Conservation (phyloP, 2,888 invertebrate genomes). For the Hyles lineata region DNA sequence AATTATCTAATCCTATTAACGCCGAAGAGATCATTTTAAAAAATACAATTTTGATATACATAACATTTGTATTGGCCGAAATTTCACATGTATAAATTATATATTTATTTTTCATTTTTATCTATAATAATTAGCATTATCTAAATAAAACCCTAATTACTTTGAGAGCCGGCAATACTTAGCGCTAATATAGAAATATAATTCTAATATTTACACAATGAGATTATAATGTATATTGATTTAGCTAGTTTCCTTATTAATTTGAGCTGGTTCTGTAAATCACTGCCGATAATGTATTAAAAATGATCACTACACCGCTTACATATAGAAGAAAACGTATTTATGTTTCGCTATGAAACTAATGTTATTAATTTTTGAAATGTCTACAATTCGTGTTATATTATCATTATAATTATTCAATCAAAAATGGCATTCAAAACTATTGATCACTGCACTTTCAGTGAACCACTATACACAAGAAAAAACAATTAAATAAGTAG, state of each 20-base stretch:
- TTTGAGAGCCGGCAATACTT: slow-evolving; percentile 84
- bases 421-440: slow-evolving; percentile 62
- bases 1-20: slow-evolving; percentile 77
- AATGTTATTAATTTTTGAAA: slow-evolving; percentile 42
- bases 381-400: slow-evolving; percentile 48
- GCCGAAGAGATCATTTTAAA: slow-evolving; percentile 83
- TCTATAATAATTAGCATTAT: slow-evolving; percentile 67
- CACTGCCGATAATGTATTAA: slow-evolving; percentile 50
- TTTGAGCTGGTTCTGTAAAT: slow-evolving; percentile 78
- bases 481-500: slow-evolving; percentile 72
- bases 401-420: slow-evolving; percentile 44
- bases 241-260: slow-evolving; percentile 81
- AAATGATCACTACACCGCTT: slow-evolving; percentile 55
- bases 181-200: slow-evolving; percentile 67
- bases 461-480: slow-evolving; percentile 67
- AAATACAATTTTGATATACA: slow-evolving; percentile 83
- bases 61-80: slow-evolving; percentile 81
- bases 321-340: slow-evolving; percentile 46
- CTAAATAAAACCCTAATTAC: slow-evolving; percentile 81
- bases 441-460: slow-evolving; percentile 54
- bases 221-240: slow-evolving; percentile 81
- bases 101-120: slow-evolving; percentile 61
- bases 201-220: slow-evolving; percentile 82
- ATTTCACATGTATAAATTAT: slow-evolving; percentile 74
- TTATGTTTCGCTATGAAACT: slow-evolving; percentile 33